Evolutionary conservation across 2,113 vertebrate genomes (phyloP).

Genomic region (Progne subis): DNA sequence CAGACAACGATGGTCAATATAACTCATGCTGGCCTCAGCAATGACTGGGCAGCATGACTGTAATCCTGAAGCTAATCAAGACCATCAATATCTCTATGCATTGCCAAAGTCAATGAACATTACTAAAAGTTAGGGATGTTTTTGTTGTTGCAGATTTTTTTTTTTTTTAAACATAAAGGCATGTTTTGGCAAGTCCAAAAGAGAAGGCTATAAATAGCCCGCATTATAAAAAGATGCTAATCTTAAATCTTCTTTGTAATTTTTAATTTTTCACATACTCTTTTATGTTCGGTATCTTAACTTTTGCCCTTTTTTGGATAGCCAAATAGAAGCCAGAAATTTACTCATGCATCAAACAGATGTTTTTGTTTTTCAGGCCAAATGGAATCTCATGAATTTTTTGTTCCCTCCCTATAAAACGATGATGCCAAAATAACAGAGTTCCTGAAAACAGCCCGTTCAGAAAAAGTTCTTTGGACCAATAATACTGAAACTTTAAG

Average conservation of each 20-base stretch:
- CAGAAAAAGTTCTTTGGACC: slow-evolving; percentile 56
- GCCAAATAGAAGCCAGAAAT: slow-evolving; percentile 65
- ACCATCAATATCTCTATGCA: not conserved
- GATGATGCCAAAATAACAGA: slow-evolving; percentile 61
- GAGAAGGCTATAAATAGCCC: slow-evolving; percentile 55
- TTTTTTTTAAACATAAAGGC: slow-evolving; percentile 23
- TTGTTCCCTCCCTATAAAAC: slow-evolving; percentile 60
- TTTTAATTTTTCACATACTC: slow-evolving; percentile 56
- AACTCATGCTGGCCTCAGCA: slow-evolving; percentile 1
- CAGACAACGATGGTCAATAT: not conserved
- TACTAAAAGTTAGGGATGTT: not conserved
- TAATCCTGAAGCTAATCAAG: slow-evolving; percentile 52
- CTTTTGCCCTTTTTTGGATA: slow-evolving; percentile 69
- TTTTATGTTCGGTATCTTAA: slow-evolving; percentile 68
- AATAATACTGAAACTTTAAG: slow-evolving; percentile 53
- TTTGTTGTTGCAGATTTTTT: not conserved
- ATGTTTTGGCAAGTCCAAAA: slow-evolving; percentile 52
- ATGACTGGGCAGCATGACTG: not conserved
- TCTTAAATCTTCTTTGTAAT: slow-evolving; percentile 67
- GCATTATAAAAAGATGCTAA: slow-evolving; percentile 58
- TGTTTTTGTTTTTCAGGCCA: slow-evolving; percentile 74
- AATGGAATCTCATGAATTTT: slow-evolving; percentile 72
- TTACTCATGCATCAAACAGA: slow-evolving; percentile 71
- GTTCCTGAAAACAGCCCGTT: slow-evolving; percentile 31
- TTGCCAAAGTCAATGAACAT: slow-evolving; percentile 45